These are phyloP conservation scores for Acyrthosiphon pisum DNA, from an alignment of 1,140 invertebrate species.

Conservation along the genomic window DNA sequence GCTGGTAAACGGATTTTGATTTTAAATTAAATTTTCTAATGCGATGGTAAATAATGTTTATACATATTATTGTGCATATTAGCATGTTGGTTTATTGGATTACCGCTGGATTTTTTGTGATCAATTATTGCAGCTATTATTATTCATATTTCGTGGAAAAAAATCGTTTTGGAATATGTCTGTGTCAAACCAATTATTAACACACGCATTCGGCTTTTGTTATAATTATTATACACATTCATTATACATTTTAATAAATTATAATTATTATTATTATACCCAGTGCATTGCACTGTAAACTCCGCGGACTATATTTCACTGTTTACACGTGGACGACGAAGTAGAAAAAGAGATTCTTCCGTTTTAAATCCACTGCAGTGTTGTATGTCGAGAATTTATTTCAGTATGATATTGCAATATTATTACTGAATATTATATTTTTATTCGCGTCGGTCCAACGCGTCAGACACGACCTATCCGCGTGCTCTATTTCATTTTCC, in stretches of 20 bases:
- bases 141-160: neutral
- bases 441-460: neutral
- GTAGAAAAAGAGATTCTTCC: neutral
- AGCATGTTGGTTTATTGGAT: neutral
- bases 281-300: neutral
- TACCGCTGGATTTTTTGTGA: neutral
- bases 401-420: neutral
- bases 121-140: neutral
- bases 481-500: neutral
- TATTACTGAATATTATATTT: neutral
- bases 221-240: neutral
- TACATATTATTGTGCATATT: neutral
- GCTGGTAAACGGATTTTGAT: neutral
- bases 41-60: neutral
- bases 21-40: conserved; percentile 20
- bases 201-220: neutral
- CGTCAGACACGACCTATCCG: neutral
- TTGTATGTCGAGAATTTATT: neutral
- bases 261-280: neutral
- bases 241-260: neutral
- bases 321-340: neutral
- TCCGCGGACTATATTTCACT: neutral
- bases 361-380: neutral
- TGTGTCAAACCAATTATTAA: neutral
- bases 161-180: neutral